These are phyloP conservation scores for Drosophila tani DNA, from an alignment of 1,140 invertebrate genomes.

Conservation along the genomic window DNA sequence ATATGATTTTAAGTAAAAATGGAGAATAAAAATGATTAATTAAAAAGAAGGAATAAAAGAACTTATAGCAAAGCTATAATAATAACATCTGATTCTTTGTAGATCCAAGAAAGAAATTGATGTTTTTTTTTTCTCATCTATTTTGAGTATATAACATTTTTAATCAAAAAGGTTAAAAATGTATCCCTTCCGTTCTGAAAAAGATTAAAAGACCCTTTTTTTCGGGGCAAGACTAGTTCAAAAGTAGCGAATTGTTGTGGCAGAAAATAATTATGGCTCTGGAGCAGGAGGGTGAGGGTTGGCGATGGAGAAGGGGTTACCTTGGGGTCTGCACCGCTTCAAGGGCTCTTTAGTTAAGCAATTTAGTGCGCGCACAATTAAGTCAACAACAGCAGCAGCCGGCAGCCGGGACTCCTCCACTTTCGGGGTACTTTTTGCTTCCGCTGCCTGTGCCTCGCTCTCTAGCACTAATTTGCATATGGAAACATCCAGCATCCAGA, in stretches of 20 bases:
- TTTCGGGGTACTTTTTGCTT: constrained; percentile 41
- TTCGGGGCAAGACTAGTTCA: not conserved
- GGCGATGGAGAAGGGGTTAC: constrained; percentile 6
- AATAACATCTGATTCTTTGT: no score
- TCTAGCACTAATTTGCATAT: constrained; percentile 69
- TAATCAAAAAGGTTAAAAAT: not conserved
- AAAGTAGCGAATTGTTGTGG: not conserved
- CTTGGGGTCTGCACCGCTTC: constrained; percentile 16
- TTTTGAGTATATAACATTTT: no score
- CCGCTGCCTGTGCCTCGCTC: constrained; percentile 24
- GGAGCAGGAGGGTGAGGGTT: not conserved
- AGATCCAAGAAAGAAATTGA: no score
- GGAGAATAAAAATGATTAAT: no score
- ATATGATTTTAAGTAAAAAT: no score
- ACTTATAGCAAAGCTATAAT: no score
- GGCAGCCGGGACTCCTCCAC: constrained; percentile 42
- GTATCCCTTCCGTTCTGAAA: not conserved
- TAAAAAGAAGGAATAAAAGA: no score
- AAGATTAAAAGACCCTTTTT: not conserved
- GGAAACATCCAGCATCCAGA: constrained; percentile 40
- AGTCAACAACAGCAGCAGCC: constrained; percentile 63
- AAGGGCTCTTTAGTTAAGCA: constrained; percentile 66
- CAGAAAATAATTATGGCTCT: constrained; percentile 1
- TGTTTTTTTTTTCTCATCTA: no score
- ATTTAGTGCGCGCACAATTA: constrained; percentile 78